A percentile compares a stretch with the other conserved stretches of the same genome.
Conservation (phyloP, 2,888 invertebrate genomes). For the Nasonovia ribisnigri region DNA sequence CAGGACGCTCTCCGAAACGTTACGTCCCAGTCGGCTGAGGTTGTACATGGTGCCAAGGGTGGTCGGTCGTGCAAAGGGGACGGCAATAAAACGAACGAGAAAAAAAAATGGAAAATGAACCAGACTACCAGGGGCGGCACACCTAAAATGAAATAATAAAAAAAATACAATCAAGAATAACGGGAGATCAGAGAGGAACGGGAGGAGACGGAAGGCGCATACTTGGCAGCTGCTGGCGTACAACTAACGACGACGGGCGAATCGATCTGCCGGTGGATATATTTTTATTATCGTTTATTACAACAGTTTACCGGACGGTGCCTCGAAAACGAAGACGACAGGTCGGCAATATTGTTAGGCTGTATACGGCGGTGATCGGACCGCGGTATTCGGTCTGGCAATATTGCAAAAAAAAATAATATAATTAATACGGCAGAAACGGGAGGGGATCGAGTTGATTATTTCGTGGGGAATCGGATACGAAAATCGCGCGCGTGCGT, state of each 20-base stretch:
- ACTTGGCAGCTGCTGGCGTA: background rate
- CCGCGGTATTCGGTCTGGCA: background rate
- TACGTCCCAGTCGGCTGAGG: conserved; percentile 46
- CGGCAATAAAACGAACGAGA: background rate
- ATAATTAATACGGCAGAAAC: background rate
- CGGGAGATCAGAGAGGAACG: background rate
- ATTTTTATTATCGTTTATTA: background rate
- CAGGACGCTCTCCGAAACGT: conserved; percentile 35
- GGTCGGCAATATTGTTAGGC: background rate
- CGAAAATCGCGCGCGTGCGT: conserved; percentile 56
- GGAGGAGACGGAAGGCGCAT: background rate
- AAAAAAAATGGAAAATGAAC: background rate
- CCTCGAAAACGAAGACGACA: background rate
- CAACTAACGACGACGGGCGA: background rate
- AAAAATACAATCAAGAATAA: background rate
- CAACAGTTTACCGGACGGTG: background rate
- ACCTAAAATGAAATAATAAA: conserved; percentile 34
- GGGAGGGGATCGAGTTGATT: background rate
- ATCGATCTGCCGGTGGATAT: background rate
- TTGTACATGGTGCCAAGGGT: conserved; percentile 41
- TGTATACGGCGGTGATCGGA: background rate
- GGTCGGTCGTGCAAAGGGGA: background rate
- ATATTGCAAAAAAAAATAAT: conserved; percentile 39
- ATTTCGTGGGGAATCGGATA: conserved; percentile 31
- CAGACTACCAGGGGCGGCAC: background rate